Percentiles rank a stretch among this genome's conserved stretches.
phyloP scores from a whole-genome alignment of 2,113 vertebrate species.

The Heptranchias perlo region DNA sequence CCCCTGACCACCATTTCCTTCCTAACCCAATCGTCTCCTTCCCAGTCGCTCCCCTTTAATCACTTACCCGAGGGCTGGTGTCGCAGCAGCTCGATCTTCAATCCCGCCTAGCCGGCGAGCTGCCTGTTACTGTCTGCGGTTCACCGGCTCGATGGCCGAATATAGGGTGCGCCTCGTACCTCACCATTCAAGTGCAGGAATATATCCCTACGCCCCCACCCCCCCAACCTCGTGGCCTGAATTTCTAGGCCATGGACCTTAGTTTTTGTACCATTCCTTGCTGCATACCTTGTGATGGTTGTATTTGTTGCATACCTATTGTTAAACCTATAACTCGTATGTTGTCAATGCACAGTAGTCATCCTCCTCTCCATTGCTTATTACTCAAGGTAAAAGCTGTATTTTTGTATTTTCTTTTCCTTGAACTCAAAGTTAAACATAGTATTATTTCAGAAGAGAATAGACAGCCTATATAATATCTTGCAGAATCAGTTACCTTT shows the following conservation, averaged over 20 bases:
- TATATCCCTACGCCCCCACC: not conserved
- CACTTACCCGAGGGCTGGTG: not conserved
- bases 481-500: not conserved
- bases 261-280: not conserved
- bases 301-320: not conserved
- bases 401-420: constrained; percentile 28
- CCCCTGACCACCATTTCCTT: not conserved
- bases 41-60: not conserved
- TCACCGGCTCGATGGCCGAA: no score
- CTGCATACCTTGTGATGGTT: not conserved
- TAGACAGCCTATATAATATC: not conserved
- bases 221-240: not conserved
- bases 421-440: constrained; percentile 19
- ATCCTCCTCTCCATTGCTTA: not conserved
- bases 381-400: constrained; percentile 9
- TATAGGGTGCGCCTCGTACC: not conserved
- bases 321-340: not conserved
- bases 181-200: not conserved
- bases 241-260: not conserved
- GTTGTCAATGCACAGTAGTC: not conserved
- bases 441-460: constrained; percentile 27
- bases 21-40: not conserved
- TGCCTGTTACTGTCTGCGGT: no score
- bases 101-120: not conserved
- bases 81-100: no score